Percentiles rank a stretch among this genome's conserved stretches.
phyloP scores from a whole-genome alignment of 2,888 invertebrate species.

The Chalcis sispes region DNA sequence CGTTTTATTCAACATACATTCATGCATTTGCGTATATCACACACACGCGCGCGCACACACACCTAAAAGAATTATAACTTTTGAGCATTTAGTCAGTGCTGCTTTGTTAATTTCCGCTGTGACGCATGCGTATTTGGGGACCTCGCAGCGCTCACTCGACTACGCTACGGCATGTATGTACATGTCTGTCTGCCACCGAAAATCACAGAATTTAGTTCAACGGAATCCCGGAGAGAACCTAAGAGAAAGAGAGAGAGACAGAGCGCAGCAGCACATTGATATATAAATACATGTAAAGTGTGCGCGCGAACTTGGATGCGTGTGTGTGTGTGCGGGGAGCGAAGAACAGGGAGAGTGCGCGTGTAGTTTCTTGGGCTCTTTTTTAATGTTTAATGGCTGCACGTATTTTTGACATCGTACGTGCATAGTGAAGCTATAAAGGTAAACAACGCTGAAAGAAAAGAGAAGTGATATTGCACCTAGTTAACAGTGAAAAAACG shows the following conservation, averaged over 20 bases:
- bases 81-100: background rate
- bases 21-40: background rate
- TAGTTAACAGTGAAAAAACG: background rate
- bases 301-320: background rate
- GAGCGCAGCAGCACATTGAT: background rate
- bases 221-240: conserved; percentile 66
- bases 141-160: conserved; percentile 17
- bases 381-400: background rate
- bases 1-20: too few species aligned
- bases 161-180: background rate
- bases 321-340: background rate
- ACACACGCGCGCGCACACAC: too few species aligned
- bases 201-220: conserved; percentile 72
- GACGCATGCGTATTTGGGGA: conserved; percentile 70
- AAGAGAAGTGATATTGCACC: background rate
- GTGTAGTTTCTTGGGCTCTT: background rate
- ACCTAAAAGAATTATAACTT: too few species aligned
- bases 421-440: too few species aligned
- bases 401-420: background rate
- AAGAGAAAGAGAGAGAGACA: conserved; percentile 6
- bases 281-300: background rate
- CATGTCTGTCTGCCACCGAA: conserved; percentile 58
- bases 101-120: conserved; percentile 64
- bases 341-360: background rate
- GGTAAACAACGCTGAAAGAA: too few species aligned